Evolutionary conservation across 2,888 invertebrate genomes (phyloP), one percentile per base, ranked within the genome.

Genomic region (Tuta absoluta): DNA sequence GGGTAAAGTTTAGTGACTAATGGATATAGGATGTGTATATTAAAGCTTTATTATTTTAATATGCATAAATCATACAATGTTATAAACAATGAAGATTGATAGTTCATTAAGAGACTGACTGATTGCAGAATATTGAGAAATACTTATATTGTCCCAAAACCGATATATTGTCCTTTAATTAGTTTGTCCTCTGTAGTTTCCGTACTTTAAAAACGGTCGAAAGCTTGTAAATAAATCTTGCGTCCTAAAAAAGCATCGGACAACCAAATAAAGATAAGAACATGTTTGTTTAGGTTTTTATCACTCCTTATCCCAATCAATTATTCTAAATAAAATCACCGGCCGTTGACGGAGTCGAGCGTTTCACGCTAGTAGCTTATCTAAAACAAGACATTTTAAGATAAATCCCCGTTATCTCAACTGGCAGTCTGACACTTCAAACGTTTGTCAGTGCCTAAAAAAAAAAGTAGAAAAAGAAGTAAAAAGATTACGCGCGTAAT

Each of bases 331-430:
- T 63, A 49, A 63, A 63, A 66, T 56, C 65, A 63, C 19, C 53
- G 62, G 12, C n/a, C 67, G 75, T 66, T 70, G 76, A 75, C 73
- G 76, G 75, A 77, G 74, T 72, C 74, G 72, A 74, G 73, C 72
- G 69, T 72, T 63, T 53, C 49, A 61, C 56, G 69, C 66, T 74
- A 73, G 83, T 78, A 82, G 81, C 84, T 85, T 86, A 87, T 87
- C 86, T 81, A 68, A 67, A 80, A 85, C 84, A 82, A 71, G 71
- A 69, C 76, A 84, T 86, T 86, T 56, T 17, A 81, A 80, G 87
- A 87, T 86, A 84, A 86, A 77, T 75, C 69, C 64, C 75, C 73
- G 77, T 78, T 82, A 81, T 81, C 81, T 74, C 58, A 51, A 63
- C 63, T 67, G 56, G 65, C 63, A 69, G 57, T 60, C 63, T 67